Evolutionary conservation across 1,140 invertebrate genomes (phyloP).

Genomic region (Papilio machaon): DNA sequence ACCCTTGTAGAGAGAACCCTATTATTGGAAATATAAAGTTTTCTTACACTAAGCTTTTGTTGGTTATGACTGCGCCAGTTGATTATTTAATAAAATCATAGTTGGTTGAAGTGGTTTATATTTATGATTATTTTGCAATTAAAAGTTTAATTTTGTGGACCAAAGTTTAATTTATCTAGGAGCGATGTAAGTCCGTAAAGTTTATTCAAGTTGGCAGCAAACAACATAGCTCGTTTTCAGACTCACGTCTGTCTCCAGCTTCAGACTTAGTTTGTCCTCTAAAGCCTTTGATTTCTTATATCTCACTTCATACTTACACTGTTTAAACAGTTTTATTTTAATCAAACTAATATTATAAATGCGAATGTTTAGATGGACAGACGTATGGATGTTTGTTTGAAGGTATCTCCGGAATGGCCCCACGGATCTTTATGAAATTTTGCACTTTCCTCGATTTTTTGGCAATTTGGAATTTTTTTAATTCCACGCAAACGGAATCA

Average conservation of each 20-base stretch:
- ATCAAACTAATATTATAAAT: too few relatives aligned
- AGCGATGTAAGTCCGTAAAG: background rate
- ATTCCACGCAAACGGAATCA: too few relatives aligned
- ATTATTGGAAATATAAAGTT: too few relatives aligned
- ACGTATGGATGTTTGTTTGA: background rate
- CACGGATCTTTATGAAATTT: too few relatives aligned
- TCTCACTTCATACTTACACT: background rate
- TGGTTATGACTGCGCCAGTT: too few relatives aligned
- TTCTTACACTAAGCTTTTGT: too few relatives aligned
- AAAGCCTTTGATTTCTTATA: background rate
- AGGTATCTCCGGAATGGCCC: too few relatives aligned
- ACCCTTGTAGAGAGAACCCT: too few relatives aligned
- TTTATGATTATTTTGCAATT: background rate
- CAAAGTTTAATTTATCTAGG: background rate
- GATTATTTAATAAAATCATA: too few relatives aligned
- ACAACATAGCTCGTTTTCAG: background rate
- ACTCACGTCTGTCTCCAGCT: background rate
- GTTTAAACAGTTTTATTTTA: background rate
- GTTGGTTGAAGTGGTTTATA: background rate
- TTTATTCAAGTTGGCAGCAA: slow-evolving; percentile 10
- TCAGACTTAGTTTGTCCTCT: background rate
- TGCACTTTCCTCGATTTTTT: too few relatives aligned
- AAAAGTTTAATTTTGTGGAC: background rate
- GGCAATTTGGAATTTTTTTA: too few relatives aligned
- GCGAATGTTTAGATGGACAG: too few relatives aligned